Conservation (phyloP, 1,140 invertebrate genomes). For the Leptopilina clavipes region DNA sequence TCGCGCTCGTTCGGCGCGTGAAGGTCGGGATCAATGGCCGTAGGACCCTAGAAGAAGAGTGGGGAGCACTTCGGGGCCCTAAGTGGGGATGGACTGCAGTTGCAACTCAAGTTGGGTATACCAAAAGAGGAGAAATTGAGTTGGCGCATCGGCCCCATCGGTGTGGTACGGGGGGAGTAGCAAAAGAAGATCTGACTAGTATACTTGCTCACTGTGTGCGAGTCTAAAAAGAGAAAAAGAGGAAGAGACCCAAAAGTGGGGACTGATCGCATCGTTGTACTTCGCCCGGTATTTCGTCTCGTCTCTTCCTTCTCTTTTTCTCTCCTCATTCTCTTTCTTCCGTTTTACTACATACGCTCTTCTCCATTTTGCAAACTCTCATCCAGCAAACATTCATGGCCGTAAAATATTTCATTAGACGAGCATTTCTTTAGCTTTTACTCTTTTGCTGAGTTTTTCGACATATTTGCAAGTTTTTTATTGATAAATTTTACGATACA, state of each 20-base stretch:
- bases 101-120: slow-evolving; percentile 65
- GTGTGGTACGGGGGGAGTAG: slow-evolving; percentile 33
- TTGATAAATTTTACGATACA: neutral
- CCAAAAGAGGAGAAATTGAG: slow-evolving; percentile 76
- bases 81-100: slow-evolving; percentile 45
- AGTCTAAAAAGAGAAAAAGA: neutral
- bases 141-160: slow-evolving; percentile 64
- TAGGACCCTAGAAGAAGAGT: slow-evolving; percentile 67
- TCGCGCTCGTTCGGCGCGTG: slow-evolving; percentile 73
- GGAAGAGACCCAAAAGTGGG: slow-evolving; percentile 34
- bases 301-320: slow-evolving; percentile 41
- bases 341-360: slow-evolving; percentile 38
- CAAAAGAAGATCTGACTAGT: slow-evolving; percentile 32
- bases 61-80: slow-evolving; percentile 39
- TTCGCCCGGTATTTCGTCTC: slow-evolving; percentile 47
- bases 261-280: slow-evolving; percentile 36
- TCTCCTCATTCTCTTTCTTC: slow-evolving; percentile 33
- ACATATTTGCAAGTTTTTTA: slow-evolving; percentile 2
- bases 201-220: slow-evolving; percentile 5
- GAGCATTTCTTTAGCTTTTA: neutral
- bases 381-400: slow-evolving; percentile 20
- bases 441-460: neutral
- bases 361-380: slow-evolving; percentile 26
- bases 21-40: slow-evolving; percentile 76
- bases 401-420: slow-evolving; percentile 20